These are phyloP conservation scores for Rattus rattus DNA, from an alignment of 2,113 vertebrate species.

Conservation along the genomic window DNA sequence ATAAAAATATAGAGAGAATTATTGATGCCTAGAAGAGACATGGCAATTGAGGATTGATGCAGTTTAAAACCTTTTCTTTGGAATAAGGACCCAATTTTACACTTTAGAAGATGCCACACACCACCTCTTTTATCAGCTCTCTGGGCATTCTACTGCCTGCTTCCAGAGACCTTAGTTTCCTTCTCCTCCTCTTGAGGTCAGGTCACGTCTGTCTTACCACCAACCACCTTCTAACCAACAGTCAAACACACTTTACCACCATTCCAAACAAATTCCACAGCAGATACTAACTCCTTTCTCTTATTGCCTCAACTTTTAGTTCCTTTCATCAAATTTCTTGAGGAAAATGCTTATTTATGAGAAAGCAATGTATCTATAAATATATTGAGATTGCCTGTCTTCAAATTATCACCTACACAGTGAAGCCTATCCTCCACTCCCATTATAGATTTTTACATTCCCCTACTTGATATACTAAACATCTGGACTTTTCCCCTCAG, in stretches of 20 bases:
- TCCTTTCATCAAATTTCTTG: neutral
- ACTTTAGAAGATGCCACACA: neutral
- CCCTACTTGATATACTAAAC: neutral
- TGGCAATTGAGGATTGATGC: neutral
- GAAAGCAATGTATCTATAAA: neutral
- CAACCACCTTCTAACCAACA: neutral
- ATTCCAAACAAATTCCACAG: neutral
- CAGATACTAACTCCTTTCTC: neutral
- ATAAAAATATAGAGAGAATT: neutral
- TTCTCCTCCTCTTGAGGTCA: neutral
- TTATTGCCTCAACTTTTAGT: neutral
- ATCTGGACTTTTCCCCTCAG: neutral
- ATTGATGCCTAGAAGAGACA: neutral
- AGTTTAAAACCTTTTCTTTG: neutral
- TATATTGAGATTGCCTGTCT: neutral
- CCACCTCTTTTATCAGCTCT: neutral
- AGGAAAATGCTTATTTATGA: neutral
- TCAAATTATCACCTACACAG: neutral
- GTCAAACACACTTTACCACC: neutral
- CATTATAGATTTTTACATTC: neutral
- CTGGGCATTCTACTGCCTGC: neutral
- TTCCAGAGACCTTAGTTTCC: neutral
- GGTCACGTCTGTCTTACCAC: neutral
- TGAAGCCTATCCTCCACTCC: neutral
- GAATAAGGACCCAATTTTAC: neutral